These are phyloP conservation scores for Brachypodius melanocephalos DNA, from an alignment of 2,113 vertebrate species.

Conservation along the genomic window DNA sequence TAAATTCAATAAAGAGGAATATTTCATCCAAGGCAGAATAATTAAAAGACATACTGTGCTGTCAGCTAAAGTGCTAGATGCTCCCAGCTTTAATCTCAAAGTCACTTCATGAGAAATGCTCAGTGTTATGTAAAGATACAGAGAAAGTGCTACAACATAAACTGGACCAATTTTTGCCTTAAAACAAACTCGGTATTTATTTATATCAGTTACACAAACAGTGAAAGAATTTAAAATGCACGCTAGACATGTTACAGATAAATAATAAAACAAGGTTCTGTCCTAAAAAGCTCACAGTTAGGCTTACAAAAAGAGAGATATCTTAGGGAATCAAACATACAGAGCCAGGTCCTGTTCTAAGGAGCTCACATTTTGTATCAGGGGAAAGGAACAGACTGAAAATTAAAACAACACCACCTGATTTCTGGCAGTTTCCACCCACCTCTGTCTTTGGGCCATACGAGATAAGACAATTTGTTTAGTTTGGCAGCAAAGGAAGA, in stretches of 20 bases:
- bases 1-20: conserved; percentile 64
- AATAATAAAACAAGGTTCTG: not conserved
- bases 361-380: not conserved
- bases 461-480: not conserved
- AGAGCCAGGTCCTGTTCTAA: not conserved
- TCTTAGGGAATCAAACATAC: not conserved
- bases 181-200: conserved; percentile 12
- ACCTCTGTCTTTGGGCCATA: not conserved
- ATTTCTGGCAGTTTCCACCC: not conserved
- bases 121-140: not conserved
- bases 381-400: not conserved
- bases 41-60: conserved; percentile 65
- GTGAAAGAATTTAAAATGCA: not conserved
- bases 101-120: conserved; percentile 1
- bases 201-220: conserved; percentile 30
- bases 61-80: conserved; percentile 46
- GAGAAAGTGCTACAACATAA: not conserved
- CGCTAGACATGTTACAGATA: not conserved
- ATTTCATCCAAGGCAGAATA: conserved; percentile 63
- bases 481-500: not conserved
- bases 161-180: not conserved
- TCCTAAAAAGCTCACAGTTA: not conserved
- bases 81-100: conserved; percentile 11
- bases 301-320: not conserved
- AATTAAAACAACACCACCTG: not conserved